These are phyloP conservation scores for Sapayoa aenigma DNA, from an alignment of 2,113 vertebrate species.

Conservation along the genomic window DNA sequence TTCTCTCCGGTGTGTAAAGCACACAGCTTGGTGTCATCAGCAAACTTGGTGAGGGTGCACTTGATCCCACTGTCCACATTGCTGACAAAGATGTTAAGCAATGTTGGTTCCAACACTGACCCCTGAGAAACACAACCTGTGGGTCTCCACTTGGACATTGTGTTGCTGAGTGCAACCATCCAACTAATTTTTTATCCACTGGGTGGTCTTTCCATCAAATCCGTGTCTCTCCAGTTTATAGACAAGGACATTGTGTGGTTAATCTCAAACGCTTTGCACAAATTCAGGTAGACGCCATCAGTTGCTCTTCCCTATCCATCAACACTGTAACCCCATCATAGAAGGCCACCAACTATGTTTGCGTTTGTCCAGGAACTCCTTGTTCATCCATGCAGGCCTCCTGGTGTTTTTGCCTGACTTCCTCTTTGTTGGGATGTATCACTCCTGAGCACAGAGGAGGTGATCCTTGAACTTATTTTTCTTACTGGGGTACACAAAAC, in stretches of 20 bases:
- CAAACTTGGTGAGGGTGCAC: neutral
- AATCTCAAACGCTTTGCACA: neutral
- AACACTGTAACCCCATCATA: neutral
- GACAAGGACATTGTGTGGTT: neutral
- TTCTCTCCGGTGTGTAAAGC: neutral
- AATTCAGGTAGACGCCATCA: neutral
- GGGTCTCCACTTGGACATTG: neutral
- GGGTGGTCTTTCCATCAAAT: neutral
- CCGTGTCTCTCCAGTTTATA: neutral
- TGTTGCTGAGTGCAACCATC: neutral
- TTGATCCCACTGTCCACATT: neutral
- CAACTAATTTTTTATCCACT: neutral
- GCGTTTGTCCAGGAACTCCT: neutral
- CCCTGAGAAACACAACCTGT: neutral
- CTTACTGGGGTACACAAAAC: neutral
- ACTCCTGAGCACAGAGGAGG: neutral
- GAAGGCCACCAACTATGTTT: neutral
- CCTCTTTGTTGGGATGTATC: neutral
- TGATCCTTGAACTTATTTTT: neutral
- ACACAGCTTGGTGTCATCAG: neutral
- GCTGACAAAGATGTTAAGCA: neutral
- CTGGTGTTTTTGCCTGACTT: neutral
- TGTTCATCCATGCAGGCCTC: neutral
- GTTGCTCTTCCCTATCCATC: neutral
- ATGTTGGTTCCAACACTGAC: neutral